A percentile compares a stretch with the other conserved stretches of the same genome.
Evolutionary conservation across 2,888 invertebrate genomes (phyloP).

Genomic region (Epinotia brunnichana): DNA sequence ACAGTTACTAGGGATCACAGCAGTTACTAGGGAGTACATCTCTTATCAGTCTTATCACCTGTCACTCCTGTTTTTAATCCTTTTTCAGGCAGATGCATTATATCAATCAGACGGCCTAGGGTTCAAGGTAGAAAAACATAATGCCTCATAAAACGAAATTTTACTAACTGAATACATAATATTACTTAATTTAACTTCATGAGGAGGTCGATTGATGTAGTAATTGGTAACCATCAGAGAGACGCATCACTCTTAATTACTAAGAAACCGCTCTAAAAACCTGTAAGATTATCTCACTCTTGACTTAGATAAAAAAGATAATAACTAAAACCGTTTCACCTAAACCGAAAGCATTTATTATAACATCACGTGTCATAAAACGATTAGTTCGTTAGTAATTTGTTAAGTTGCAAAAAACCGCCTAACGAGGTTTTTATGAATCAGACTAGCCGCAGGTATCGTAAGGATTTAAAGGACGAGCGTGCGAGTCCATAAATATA

Average conservation of each 20-base stretch:
- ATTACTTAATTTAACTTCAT: too few species aligned
- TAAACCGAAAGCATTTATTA: slow-evolving; percentile 57
- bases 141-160: not conserved
- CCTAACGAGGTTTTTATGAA: slow-evolving; percentile 77
- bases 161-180: too few species aligned
- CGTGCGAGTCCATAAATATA: not conserved
- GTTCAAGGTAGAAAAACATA: too few species aligned
- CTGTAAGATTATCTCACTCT: slow-evolving; percentile 22
- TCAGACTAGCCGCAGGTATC: slow-evolving; percentile 48
- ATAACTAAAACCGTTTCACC: slow-evolving; percentile 25
- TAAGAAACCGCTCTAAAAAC: slow-evolving; percentile 9
- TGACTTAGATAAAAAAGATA: slow-evolving; percentile 15
- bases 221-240: not conserved
- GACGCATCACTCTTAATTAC: not conserved
- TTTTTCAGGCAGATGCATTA: too few species aligned
- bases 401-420: slow-evolving; percentile 63
- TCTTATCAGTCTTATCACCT: too few species aligned
- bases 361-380: slow-evolving; percentile 76
- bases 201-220: not conserved
- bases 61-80: not conserved
- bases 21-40: not conserved
- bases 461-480: slow-evolving; percentile 1
- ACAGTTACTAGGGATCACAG: not conserved
- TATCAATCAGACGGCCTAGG: too few species aligned
- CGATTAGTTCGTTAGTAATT: slow-evolving; percentile 69